A percentile compares a stretch with the other conserved stretches of the same genome.
Evolutionary conservation across 2,888 invertebrate genomes (phyloP).

Genomic region (Spicauda simplicius): DNA sequence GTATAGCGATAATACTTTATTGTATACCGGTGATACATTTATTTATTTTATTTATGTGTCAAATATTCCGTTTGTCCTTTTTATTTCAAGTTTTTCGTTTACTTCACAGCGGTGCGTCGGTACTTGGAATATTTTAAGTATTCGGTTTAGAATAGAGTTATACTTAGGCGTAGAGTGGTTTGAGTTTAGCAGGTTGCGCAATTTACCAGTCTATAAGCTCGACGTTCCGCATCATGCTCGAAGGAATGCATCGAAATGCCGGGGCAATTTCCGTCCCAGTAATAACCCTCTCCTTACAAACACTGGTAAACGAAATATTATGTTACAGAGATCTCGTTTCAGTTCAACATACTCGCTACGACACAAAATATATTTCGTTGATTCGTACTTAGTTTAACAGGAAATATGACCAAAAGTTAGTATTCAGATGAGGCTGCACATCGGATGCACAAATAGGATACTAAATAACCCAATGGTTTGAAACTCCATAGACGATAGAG

Average conservation of each 20-base stretch:
- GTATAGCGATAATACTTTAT: too few relatives aligned
- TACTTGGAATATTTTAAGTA: background rate
- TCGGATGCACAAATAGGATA: too few relatives aligned
- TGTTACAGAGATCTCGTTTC: slow-evolving; percentile 7
- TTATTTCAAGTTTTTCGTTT: background rate
- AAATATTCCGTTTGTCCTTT: too few relatives aligned
- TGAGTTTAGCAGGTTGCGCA: slow-evolving; percentile 21
- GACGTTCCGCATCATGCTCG: slow-evolving; percentile 27
- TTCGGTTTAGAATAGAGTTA: slow-evolving; percentile 2
- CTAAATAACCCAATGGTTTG: too few relatives aligned
- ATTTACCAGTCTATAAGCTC: slow-evolving; percentile 25
- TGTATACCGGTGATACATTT: too few relatives aligned
- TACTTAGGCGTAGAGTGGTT: background rate
- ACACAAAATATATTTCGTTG: background rate
- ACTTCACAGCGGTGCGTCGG: background rate
- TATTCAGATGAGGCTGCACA: background rate
- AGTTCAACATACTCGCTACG: background rate
- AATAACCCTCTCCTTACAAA: slow-evolving; percentile 21
- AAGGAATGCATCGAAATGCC: slow-evolving; percentile 31
- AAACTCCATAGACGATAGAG: too few relatives aligned
- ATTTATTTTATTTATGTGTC: too few relatives aligned
- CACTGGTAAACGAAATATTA: background rate
- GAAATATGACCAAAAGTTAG: background rate
- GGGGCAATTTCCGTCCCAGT: slow-evolving; percentile 22
- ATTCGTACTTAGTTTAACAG: background rate